Evolutionary conservation across 2,888 invertebrate species (phyloP).

Genomic region (Macrophya annulata): DNA sequence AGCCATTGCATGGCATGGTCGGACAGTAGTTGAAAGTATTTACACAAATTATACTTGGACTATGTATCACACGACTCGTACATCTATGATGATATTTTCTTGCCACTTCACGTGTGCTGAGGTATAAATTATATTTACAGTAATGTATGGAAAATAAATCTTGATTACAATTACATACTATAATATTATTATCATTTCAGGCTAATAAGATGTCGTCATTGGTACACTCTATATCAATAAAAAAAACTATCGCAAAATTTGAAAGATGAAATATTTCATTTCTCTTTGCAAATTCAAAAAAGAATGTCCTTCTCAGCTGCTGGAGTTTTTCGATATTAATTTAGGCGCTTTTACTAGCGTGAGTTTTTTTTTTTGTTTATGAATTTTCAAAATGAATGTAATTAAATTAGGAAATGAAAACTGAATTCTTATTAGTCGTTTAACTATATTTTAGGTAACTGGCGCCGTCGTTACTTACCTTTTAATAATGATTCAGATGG

Average conservation of each 20-base stretch:
- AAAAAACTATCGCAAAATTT: neutral
- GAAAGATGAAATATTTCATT: neutral
- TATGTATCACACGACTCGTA: neutral
- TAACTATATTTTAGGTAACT: neutral
- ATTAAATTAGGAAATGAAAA: no score
- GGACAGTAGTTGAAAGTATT: neutral
- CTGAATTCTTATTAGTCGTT: neutral
- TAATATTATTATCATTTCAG: no score
- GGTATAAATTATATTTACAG: neutral
- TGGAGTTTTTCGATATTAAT: constrained; percentile 31
- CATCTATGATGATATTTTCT: neutral
- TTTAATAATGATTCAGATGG: neutral
- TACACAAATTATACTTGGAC: neutral
- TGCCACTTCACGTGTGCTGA: neutral
- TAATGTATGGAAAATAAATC: neutral
- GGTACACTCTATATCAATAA: neutral
- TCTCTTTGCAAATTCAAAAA: neutral
- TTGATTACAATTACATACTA: neutral
- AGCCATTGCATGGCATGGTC: neutral
- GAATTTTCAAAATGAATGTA: no score
- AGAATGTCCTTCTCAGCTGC: neutral
- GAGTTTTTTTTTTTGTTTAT: neutral
- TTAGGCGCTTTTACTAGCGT: neutral
- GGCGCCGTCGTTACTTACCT: constrained; percentile 5
- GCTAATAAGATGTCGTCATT: neutral